Percentiles rank a stretch among this genome's conserved stretches.
These are phyloP conservation scores for Gila orcuttii DNA, from an alignment of 2,113 vertebrate species.

Conservation along the genomic window DNA sequence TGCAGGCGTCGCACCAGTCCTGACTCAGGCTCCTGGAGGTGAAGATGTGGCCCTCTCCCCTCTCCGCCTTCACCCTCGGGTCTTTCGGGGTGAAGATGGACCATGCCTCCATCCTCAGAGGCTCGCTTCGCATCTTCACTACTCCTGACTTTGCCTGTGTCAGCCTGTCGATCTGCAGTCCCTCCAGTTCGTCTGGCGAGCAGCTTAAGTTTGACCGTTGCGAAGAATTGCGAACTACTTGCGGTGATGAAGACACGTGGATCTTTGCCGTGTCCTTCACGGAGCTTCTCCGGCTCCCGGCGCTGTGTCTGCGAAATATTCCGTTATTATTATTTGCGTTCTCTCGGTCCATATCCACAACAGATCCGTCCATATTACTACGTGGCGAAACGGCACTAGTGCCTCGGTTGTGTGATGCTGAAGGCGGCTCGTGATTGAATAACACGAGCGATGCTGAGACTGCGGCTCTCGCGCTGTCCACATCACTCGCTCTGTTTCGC, in stretches of 20 bases:
- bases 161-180: conserved; percentile 66
- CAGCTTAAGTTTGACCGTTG: conserved; percentile 38
- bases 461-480: conserved; percentile 15
- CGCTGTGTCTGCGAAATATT: not conserved
- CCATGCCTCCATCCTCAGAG: conserved; percentile 82
- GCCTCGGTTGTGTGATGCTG: conserved; percentile 26
- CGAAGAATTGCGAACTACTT: not conserved
- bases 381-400: conserved; percentile 28
- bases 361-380: not conserved
- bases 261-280: conserved; percentile 26
- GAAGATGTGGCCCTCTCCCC: conserved; percentile 85
- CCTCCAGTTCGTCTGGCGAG: conserved; percentile 38
- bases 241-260: not conserved
- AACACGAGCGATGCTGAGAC: conserved; percentile 34
- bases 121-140: conserved; percentile 74
- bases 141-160: conserved; percentile 75
- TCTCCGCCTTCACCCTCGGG: conserved; percentile 75
- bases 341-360: conserved; percentile 19
- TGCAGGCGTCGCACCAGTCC: conserved; percentile 90
- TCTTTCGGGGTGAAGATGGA: conserved; percentile 83
- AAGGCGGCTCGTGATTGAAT: conserved; percentile 36
- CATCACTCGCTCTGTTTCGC: conserved; percentile 38
- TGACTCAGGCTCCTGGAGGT: conserved; percentile 63
- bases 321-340: conserved; percentile 53
- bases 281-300: conserved; percentile 13